These are phyloP conservation scores for Galaxias olidus DNA, from an alignment of 2,797 vertebrate genomes.

Conservation along the genomic window DNA sequence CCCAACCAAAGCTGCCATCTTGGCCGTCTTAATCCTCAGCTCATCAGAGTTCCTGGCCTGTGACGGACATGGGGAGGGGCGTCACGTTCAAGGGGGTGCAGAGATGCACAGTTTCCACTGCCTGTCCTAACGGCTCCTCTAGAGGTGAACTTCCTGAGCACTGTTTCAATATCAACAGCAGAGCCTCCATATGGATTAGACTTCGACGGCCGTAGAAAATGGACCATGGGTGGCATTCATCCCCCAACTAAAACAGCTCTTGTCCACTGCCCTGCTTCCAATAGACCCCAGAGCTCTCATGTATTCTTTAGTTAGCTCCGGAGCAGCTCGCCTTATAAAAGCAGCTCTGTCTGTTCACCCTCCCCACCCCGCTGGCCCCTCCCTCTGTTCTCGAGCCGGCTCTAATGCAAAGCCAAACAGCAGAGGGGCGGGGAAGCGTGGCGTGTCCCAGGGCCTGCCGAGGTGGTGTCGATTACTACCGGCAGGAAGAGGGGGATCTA, in stretches of 20 bases:
- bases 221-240: constrained; percentile 38
- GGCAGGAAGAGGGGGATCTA: constrained; percentile 65
- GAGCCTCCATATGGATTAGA: constrained; percentile 25
- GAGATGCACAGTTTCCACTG: constrained; percentile 16
- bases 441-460: constrained; percentile 48
- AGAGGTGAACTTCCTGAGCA: too few species aligned
- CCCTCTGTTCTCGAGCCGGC: constrained; percentile 45
- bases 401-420: constrained; percentile 55
- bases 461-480: constrained; percentile 66
- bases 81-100: constrained; percentile 29
- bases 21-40: constrained; percentile 56
- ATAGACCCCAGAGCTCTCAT: constrained; percentile 59
- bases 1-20: constrained; percentile 53
- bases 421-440: constrained; percentile 54
- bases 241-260: constrained; percentile 36
- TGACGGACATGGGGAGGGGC: constrained; percentile 17
- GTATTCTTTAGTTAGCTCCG: constrained; percentile 70
- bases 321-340: constrained; percentile 63
- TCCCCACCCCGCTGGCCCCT: constrained; percentile 36
- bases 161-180: too few species aligned
- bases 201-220: constrained; percentile 48
- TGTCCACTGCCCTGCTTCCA: constrained; percentile 52
- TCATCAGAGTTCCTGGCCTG: constrained; percentile 19
- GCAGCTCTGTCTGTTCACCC: constrained; percentile 59
- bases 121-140: too few species aligned